Percentiles rank a stretch among this genome's conserved stretches.
Evolutionary conservation across 2,797 vertebrate genomes (phyloP).

Genomic region (Ammospiza maritima): DNA sequence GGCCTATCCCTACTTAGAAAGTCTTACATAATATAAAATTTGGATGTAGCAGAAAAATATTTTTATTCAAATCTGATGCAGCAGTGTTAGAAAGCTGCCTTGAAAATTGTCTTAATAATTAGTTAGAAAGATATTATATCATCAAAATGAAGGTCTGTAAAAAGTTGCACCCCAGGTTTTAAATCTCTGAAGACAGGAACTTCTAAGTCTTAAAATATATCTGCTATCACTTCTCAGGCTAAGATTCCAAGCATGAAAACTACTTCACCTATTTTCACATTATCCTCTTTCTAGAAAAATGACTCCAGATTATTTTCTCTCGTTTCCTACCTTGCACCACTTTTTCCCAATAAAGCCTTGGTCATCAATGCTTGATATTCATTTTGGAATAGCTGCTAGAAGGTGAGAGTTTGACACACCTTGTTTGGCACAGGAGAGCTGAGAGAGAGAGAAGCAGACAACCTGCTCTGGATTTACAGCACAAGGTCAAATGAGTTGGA

Average conservation of each 20-base stretch:
- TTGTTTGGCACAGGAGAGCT: fast-evolving
- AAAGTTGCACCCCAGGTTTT: neutral
- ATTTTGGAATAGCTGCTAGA: neutral
- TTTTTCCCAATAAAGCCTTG: neutral
- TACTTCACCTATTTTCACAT: neutral
- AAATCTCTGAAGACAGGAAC: neutral
- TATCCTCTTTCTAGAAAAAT: neutral
- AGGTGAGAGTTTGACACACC: neutral
- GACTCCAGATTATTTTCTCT: neutral
- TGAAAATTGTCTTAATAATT: neutral
- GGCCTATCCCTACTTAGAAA: neutral
- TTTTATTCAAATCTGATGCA: neutral
- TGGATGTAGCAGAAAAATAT: neutral
- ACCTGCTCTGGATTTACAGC: neutral
- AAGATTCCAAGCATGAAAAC: neutral
- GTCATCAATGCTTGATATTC: neutral
- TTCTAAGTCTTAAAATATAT: neutral
- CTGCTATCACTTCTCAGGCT: neutral
- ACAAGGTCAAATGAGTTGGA: neutral
- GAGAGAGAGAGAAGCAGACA: neutral
- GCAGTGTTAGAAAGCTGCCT: neutral
- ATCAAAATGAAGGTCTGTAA: neutral
- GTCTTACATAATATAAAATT: neutral
- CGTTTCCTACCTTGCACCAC: fast-evolving
- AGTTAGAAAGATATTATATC: neutral